phyloP scores from a whole-genome alignment of 2,888 invertebrate genomes.

The Exephanes ischioxanthus region DNA sequence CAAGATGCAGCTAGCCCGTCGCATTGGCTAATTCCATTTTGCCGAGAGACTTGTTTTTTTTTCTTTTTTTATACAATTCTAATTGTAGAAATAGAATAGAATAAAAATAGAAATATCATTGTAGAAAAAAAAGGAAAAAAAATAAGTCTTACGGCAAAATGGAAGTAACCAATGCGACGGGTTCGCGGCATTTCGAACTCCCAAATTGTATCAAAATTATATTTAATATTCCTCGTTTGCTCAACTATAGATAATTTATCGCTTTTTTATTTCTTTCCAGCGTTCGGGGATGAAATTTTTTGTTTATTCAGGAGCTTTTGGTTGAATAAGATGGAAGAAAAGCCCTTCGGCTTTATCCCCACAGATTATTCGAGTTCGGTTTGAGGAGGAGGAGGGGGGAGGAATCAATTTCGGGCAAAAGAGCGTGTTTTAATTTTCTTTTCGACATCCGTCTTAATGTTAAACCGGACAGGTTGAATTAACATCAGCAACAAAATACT shows the following conservation, averaged over 20 bases:
- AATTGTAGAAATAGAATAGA: no score
- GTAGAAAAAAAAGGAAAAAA: constrained; percentile 1
- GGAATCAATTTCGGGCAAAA: no score
- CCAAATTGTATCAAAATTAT: no score
- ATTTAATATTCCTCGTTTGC: neutral
- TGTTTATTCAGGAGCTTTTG: neutral
- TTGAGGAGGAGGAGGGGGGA: no score
- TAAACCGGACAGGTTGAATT: neutral
- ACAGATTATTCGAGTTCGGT: no score
- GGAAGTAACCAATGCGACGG: constrained; percentile 16
- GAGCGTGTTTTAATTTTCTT: no score
- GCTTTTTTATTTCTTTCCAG: neutral
- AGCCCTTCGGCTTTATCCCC: neutral
- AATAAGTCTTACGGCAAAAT: neutral
- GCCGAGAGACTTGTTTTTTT: neutral
- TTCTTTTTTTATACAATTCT: constrained; percentile 5
- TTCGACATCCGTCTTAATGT: neutral
- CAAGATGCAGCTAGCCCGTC: neutral
- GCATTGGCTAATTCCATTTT: constrained; percentile 17
- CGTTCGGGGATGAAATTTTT: neutral
- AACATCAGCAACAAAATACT: neutral
- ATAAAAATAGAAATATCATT: no score
- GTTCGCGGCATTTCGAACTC: neutral
- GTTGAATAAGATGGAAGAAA: neutral
- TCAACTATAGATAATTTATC: neutral